phyloP scores from a whole-genome alignment of 1,140 invertebrate species.

The Plutomurus gul region DNA sequence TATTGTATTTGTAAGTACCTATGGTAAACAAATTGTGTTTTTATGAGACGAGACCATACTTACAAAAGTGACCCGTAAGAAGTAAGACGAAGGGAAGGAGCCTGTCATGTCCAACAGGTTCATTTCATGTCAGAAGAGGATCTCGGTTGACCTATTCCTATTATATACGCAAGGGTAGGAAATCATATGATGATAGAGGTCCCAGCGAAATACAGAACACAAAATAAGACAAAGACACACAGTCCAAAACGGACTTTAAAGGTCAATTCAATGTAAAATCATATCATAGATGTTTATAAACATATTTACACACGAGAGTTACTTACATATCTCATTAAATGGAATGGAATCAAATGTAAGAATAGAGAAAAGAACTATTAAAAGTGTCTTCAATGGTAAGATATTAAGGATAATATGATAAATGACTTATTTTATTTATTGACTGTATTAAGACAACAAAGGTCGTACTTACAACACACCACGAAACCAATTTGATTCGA shows the following conservation, averaged over 20 bases:
- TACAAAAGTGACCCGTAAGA: slow-evolving; percentile 16
- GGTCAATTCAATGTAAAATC: not conserved
- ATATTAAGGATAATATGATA: slow-evolving; percentile 1
- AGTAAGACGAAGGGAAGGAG: slow-evolving; percentile 5
- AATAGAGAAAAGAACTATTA: too few species aligned
- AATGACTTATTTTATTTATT: slow-evolving; percentile 16
- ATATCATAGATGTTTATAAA: not conserved
- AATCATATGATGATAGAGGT: slow-evolving; percentile 29
- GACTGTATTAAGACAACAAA: slow-evolving; percentile 29
- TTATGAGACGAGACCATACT: slow-evolving; percentile 28
- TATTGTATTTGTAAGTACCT: too few species aligned
- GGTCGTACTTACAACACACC: slow-evolving; percentile 26
- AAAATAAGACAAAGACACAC: not conserved
- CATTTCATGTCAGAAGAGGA: slow-evolving; percentile 28
- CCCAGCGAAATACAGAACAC: slow-evolving; percentile 10
- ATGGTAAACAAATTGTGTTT: not conserved
- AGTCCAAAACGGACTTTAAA: not conserved
- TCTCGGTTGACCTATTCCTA: slow-evolving; percentile 25
- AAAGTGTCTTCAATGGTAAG: not conserved
- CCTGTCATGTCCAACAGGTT: slow-evolving; percentile 25
- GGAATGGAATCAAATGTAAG: too few species aligned
- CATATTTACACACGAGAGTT: not conserved
- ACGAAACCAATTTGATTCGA: slow-evolving; percentile 29
- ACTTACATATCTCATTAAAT: too few species aligned
- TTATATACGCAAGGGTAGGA: slow-evolving; percentile 20